phyloP scores from a whole-genome alignment of 2,888 invertebrate species.

The Drosophila aldrichi region DNA sequence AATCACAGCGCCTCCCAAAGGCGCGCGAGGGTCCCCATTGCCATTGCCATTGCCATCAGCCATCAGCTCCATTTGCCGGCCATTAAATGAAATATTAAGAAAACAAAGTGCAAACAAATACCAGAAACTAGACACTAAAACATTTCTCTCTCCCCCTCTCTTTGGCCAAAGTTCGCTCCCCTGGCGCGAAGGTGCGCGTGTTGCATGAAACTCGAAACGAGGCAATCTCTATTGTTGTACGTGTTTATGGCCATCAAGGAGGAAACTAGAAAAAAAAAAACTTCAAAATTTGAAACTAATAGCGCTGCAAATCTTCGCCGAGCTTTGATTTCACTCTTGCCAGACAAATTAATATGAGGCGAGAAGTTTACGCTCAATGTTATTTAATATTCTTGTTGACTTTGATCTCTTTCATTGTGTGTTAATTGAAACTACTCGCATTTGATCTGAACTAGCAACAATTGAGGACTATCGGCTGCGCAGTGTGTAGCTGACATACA shows the following conservation, averaged over 20 bases:
- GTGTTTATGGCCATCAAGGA: conserved; percentile 65
- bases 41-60: conserved; percentile 6
- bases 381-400: not conserved
- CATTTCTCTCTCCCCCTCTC: conserved; percentile 15
- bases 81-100: conserved; percentile 53
- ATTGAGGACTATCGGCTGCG: not conserved
- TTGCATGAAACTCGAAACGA: conserved; percentile 46
- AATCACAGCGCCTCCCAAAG: conserved; percentile 31
- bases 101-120: conserved; percentile 48
- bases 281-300: conserved; percentile 71
- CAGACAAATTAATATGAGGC: conserved; percentile 6
- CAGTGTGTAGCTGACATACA: not conserved
- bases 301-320: conserved; percentile 46
- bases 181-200: conserved; percentile 40
- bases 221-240: conserved; percentile 59
- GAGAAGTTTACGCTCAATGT: not conserved
- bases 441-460: not conserved
- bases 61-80: conserved; percentile 19
- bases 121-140: conserved; percentile 46
- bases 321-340: conserved; percentile 34
- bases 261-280: conserved; percentile 32
- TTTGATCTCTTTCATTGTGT: not conserved
- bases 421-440: conserved; percentile 14
- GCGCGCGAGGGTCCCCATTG: not conserved
- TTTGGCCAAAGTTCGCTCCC: not conserved